Conservation (phyloP, 1,140 invertebrate genomes). For the Bombus sylvicola region DNA sequence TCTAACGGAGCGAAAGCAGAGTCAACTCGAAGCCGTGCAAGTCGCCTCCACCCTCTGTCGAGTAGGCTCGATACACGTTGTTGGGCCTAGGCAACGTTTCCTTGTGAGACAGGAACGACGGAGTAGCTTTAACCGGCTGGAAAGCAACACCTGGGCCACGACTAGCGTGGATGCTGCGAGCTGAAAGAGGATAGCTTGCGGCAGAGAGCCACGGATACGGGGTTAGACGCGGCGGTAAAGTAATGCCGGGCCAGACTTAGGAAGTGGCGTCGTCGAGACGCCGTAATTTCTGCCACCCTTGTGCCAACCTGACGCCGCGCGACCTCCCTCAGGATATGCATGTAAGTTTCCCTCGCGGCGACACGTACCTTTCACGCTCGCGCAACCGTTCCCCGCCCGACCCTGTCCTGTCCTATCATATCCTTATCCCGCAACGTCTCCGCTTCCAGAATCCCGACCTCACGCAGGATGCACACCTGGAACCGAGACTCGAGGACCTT, state of each 20-base stretch:
- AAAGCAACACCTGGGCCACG: constrained; percentile 75
- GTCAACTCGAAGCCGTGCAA: constrained; percentile 32
- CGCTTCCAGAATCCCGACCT: constrained; percentile 1
- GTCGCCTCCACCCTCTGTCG: constrained; percentile 15
- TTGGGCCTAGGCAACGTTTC: background rate
- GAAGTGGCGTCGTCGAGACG: constrained; percentile 77
- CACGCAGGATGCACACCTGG: background rate
- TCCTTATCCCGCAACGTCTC: constrained; percentile 48
- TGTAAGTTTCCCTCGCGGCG: constrained; percentile 74
- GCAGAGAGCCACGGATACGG: constrained; percentile 29
- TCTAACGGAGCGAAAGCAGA: background rate
- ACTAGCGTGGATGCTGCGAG: constrained; percentile 28
- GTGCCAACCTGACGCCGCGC: constrained; percentile 74
- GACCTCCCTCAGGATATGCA: constrained; percentile 71
- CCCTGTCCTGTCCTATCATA: constrained; percentile 73
- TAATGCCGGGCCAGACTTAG: constrained; percentile 74
- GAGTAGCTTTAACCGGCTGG: constrained; percentile 73
- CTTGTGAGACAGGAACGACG: constrained; percentile 26
- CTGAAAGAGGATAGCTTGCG: constrained; percentile 52
- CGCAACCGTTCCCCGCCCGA: constrained; percentile 5
- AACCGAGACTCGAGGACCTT: background rate
- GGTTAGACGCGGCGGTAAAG: constrained; percentile 49
- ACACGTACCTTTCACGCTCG: constrained; percentile 64
- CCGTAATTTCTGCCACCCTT: constrained; percentile 78
- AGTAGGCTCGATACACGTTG: constrained; percentile 52